Conservation (phyloP, 1,140 invertebrate genomes). For the Drosophila sechellia region DNA sequence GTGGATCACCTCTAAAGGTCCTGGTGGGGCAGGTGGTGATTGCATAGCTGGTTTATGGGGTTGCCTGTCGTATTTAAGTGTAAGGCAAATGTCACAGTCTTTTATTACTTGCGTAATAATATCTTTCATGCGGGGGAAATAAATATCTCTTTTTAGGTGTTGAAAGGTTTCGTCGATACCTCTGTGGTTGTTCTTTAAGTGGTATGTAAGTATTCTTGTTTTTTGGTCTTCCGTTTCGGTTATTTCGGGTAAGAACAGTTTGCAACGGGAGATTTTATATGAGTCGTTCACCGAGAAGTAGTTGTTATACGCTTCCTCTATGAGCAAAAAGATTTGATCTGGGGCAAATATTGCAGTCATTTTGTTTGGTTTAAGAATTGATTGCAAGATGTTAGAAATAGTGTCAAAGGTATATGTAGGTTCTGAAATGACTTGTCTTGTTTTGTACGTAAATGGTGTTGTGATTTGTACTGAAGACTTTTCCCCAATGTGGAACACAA, state of each 20-base stretch:
- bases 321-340: constrained; percentile 4
- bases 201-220: background rate
- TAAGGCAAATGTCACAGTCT: constrained; percentile 5
- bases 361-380: constrained; percentile 22
- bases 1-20: too few relatives aligned
- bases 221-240: constrained; percentile 1
- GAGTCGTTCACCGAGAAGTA: constrained; percentile 8
- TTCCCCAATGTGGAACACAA: background rate
- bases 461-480: constrained; percentile 1
- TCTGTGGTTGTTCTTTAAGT: constrained; percentile 14
- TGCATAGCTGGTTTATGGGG: too few relatives aligned
- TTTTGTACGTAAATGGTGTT: constrained; percentile 7
- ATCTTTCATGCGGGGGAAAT: background rate
- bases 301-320: constrained; percentile 11
- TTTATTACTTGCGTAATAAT: constrained; percentile 3
- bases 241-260: constrained; percentile 5
- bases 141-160: constrained; percentile 11
- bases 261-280: constrained; percentile 9
- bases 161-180: constrained; percentile 14
- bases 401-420: constrained; percentile 4
- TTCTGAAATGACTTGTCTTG: constrained; percentile 11
- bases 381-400: background rate
- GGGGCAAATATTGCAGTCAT: constrained; percentile 1
- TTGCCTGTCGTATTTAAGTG: background rate
- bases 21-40: too few relatives aligned